Percentiles rank a stretch among this genome's conserved stretches.
phyloP scores from a whole-genome alignment of 92 coral and sea anemone genomes.

The Siderastrea siderea region DNA sequence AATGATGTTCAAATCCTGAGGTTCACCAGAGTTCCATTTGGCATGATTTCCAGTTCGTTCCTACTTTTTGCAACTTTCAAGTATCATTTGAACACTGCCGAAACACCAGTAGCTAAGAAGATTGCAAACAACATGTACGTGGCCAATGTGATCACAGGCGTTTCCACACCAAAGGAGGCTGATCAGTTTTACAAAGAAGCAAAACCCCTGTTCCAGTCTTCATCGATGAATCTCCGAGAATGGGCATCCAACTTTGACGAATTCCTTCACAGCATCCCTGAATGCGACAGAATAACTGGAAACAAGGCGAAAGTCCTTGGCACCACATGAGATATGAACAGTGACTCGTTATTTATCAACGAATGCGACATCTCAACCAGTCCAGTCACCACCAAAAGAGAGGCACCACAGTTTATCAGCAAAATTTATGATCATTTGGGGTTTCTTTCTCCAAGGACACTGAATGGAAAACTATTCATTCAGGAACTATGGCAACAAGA shows the following conservation, averaged over 20 bases:
- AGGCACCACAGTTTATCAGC: too few relatives aligned
- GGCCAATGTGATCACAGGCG: slow-evolving; percentile 65
- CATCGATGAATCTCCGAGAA: slow-evolving; percentile 61
- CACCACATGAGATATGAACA: too few relatives aligned
- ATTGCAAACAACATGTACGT: slow-evolving; percentile 59
- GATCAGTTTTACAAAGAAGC: slow-evolving; percentile 48
- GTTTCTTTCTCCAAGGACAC: too few relatives aligned
- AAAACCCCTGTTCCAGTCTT: slow-evolving; percentile 30
- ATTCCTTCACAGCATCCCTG: slow-evolving; percentile 35
- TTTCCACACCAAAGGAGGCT: slow-evolving; percentile 55
- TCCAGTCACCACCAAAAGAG: too few relatives aligned
- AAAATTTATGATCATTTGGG: too few relatives aligned
- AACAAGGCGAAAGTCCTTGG: neutral
- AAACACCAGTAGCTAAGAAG: slow-evolving; percentile 35
- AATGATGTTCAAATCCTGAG: slow-evolving; percentile 41
- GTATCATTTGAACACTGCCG: slow-evolving; percentile 39
- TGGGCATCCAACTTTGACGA: slow-evolving; percentile 66
- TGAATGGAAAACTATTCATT: too few relatives aligned
- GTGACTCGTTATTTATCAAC: too few relatives aligned
- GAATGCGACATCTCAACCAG: too few relatives aligned
- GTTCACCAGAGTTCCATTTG: slow-evolving; percentile 57
- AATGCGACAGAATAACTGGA: slow-evolving; percentile 27
- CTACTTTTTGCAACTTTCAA: slow-evolving; percentile 37
- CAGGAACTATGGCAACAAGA: too few relatives aligned
- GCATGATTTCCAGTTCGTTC: slow-evolving; percentile 46